Evolutionary conservation across 2,888 invertebrate genomes (phyloP).

Genomic region (Tholera decimalis): DNA sequence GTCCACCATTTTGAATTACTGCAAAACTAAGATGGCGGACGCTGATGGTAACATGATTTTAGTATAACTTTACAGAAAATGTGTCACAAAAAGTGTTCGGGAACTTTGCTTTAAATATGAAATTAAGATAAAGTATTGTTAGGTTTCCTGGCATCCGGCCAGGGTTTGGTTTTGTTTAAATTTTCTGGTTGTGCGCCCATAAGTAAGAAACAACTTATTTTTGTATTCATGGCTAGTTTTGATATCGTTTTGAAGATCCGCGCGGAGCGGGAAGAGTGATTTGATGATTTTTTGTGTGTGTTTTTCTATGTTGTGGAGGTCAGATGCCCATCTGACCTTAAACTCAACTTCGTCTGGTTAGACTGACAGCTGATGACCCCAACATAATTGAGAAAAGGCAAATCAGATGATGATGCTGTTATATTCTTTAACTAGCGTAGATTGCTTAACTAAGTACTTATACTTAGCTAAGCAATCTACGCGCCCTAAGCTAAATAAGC

Average conservation of each 20-base stretch:
- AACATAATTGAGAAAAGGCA: no score
- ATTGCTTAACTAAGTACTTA: no score
- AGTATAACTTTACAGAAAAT: conserved; percentile 48
- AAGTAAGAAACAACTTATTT: conserved; percentile 29
- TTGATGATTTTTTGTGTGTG: no score
- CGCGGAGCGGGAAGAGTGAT: no score
- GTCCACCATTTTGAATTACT: conserved; percentile 65
- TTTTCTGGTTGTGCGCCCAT: conserved; percentile 36
- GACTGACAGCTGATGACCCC: no score
- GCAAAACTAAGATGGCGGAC: conserved; percentile 62
- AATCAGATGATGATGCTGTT: no score
- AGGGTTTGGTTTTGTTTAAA: conserved; percentile 44
- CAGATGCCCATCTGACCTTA: no score
- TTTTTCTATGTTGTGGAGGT: no score
- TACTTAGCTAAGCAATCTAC: neutral
- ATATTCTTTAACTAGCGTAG: no score
- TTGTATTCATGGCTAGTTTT: conserved; percentile 26
- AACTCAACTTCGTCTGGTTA: no score
- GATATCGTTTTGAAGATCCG: neutral
- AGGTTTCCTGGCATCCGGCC: conserved; percentile 42
- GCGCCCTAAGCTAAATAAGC: neutral
- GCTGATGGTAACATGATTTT: conserved; percentile 47
- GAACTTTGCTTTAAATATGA: conserved; percentile 53
- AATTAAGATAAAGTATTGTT: conserved; percentile 54
- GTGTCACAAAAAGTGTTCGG: conserved; percentile 45